These are phyloP conservation scores for Amphipyra berbera DNA, from an alignment of 2,888 invertebrate species.

Conservation along the genomic window DNA sequence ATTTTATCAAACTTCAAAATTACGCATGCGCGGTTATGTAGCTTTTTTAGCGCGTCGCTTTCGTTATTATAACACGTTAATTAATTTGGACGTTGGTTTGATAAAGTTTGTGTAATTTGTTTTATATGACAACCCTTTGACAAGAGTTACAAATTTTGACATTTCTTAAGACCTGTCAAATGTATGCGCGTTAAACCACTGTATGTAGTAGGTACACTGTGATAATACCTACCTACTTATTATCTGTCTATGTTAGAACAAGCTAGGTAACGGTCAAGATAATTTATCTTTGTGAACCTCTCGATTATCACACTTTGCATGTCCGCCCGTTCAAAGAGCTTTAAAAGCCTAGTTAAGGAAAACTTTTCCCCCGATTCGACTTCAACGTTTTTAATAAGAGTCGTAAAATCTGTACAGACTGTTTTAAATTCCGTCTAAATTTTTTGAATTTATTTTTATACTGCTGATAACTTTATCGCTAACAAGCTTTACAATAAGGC, in stretches of 20 bases:
- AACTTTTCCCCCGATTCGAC: constrained; percentile 57
- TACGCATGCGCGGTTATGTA: too few relatives aligned
- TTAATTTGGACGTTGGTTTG: too few relatives aligned
- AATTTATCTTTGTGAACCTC: constrained; percentile 62
- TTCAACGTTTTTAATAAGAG: constrained; percentile 65
- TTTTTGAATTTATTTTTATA: constrained; percentile 30
- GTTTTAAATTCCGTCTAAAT: constrained; percentile 30
- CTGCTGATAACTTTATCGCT: constrained; percentile 12
- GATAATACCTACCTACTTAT: too few relatives aligned
- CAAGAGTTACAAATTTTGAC: too few relatives aligned
- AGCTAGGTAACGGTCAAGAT: constrained; percentile 51
- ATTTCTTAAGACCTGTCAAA: too few relatives aligned
- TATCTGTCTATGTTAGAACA: background rate
- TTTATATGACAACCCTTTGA: too few relatives aligned
- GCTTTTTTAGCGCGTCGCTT: too few relatives aligned
- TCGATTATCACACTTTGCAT: constrained; percentile 67
- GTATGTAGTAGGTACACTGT: too few relatives aligned
- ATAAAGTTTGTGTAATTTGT: too few relatives aligned
- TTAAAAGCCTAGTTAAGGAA: constrained; percentile 68
- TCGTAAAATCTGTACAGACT: constrained; percentile 58
- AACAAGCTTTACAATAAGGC: background rate
- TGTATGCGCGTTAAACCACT: too few relatives aligned
- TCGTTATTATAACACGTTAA: too few relatives aligned
- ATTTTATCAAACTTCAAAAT: too few relatives aligned
- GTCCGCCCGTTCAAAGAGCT: constrained; percentile 62